A percentile compares a stretch with the other conserved stretches of the same genome.
phyloP scores from a whole-genome alignment of 2,888 invertebrate species.

The Andrena haemorrhoa region DNA sequence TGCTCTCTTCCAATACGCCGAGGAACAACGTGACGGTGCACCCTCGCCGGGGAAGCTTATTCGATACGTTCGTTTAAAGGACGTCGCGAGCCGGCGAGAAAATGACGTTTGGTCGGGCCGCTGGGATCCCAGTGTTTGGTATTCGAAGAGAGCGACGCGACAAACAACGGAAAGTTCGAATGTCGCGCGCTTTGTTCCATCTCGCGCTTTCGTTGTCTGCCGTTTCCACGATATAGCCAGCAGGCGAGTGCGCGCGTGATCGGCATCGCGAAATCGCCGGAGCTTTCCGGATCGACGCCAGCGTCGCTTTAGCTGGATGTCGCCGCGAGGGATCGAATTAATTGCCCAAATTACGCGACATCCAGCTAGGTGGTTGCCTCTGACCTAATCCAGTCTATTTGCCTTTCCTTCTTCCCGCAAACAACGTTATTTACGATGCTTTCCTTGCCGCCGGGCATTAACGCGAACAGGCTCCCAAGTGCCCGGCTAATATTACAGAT shows the following conservation, averaged over 20 bases:
- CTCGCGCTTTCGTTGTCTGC: slow-evolving; percentile 15
- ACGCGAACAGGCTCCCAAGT: too few relatives aligned
- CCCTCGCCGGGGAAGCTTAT: too few relatives aligned
- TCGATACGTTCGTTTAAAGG: too few relatives aligned
- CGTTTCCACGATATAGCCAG: not conserved
- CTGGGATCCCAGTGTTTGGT: slow-evolving; percentile 12
- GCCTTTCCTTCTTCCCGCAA: too few relatives aligned
- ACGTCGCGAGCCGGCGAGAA: too few relatives aligned
- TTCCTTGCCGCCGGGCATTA: not conserved
- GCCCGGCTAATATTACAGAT: too few relatives aligned
- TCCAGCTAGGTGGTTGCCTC: not conserved
- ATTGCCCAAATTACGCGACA: not conserved
- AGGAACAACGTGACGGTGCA: too few relatives aligned
- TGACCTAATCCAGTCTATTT: too few relatives aligned
- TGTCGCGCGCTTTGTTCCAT: slow-evolving; percentile 19
- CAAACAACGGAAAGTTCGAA: slow-evolving; percentile 21
- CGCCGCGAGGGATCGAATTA: not conserved
- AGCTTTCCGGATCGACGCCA: not conserved
- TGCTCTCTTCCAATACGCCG: too few relatives aligned
- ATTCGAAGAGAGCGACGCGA: slow-evolving; percentile 29
- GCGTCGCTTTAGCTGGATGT: not conserved
- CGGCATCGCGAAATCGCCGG: slow-evolving; percentile 17
- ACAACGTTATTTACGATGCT: too few relatives aligned
- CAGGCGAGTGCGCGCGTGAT: slow-evolving; percentile 10
- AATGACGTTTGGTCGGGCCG: not conserved